A percentile compares a stretch with the other conserved stretches of the same genome.
phyloP scores from a whole-genome alignment of 30 jellyfish, hydroid and myxozoan genomes.

The Chrysaora quinquecirrha region DNA sequence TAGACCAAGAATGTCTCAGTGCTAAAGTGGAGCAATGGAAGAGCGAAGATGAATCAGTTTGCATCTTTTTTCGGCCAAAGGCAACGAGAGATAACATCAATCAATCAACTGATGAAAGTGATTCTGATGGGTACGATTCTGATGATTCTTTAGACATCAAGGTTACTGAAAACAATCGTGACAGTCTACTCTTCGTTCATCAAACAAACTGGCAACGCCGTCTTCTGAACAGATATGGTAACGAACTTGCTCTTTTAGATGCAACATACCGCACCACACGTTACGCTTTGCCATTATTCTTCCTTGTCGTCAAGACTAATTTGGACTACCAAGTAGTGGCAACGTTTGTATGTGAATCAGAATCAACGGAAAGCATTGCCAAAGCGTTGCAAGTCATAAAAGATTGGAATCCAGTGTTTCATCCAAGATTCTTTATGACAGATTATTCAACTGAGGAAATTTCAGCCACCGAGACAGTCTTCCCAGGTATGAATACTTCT shows the following conservation, averaged over 20 bases:
- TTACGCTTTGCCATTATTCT: too few species aligned
- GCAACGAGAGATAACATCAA: too few species aligned
- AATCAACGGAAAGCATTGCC: too few species aligned
- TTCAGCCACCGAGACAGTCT: constrained; percentile 36
- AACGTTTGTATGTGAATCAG: constrained; percentile 54
- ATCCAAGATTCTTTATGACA: constrained; percentile 34
- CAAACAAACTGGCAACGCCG: constrained; percentile 69
- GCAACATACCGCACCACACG: too few species aligned
- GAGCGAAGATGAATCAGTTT: background rate
- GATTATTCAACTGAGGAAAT: constrained; percentile 60
- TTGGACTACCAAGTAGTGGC: constrained; percentile 82
- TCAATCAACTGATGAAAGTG: too few species aligned
- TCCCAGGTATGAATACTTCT: constrained; percentile 77
- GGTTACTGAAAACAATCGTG: background rate
- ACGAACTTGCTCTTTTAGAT: constrained; percentile 20
- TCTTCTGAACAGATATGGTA: constrained; percentile 66
- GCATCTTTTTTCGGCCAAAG: too few species aligned
- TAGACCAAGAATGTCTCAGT: background rate
- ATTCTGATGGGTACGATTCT: too few species aligned
- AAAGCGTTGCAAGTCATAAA: constrained; percentile 30
- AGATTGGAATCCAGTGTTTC: constrained; percentile 71
- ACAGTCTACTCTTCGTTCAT: constrained; percentile 64
- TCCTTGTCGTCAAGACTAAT: constrained; percentile 82
- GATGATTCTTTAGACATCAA: background rate
- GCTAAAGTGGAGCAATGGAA: background rate